Base-by-base conservation (phyloP, 1,140 invertebrate genomes). In the Drosophila equinoxialis region DNA sequence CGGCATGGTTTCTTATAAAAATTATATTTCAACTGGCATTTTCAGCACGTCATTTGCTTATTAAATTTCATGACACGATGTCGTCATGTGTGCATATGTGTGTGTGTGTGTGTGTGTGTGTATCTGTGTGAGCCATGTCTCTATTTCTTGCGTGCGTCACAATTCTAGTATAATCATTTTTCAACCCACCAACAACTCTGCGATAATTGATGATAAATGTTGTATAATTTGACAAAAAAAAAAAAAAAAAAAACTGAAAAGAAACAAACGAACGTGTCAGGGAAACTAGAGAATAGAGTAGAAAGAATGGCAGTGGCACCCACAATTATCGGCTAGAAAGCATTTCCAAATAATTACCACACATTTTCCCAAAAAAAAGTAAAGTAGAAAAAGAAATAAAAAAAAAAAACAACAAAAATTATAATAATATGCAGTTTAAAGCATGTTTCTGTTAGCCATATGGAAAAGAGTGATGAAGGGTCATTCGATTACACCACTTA, bases 191-290 rank as follows among this genome's bases (percentile, higher is more conserved):
- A 71, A 69, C 71, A 79, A 69, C 79, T 68, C 76, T 79, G 72
- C 83, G 83, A 87, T 87, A 87, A 87, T 87, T 87, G 83, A 87
- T 87, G 83, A 89, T 87, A 87, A 87, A 87, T 87, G 83, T 87
- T 87, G 84, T 87, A 87, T 87, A 89, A 87, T 87, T 87, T 87
- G 83, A 87, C 84, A 87, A 86, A 86, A 74, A 74, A 68, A 51
- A 86, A 74, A 74, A 68, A 51, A 51, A 51, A 51, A 17, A 71
- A 39, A 65, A 48, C 66, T 74, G 54, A 65, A 66, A 65, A 73
- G 65, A 65, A 81, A 63, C 62, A 73, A 68, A 74, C 64, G 71
- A 45, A 71, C 58, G 62, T 64, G 62, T 26, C 35, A 55, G 65
- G 35, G 35, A 11, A 73, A 57, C 61, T 33, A 67, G 37, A 67